These are phyloP conservation scores for Malaclemys terrapin DNA, from an alignment of 2,113 vertebrate species.

Conservation along the genomic window DNA sequence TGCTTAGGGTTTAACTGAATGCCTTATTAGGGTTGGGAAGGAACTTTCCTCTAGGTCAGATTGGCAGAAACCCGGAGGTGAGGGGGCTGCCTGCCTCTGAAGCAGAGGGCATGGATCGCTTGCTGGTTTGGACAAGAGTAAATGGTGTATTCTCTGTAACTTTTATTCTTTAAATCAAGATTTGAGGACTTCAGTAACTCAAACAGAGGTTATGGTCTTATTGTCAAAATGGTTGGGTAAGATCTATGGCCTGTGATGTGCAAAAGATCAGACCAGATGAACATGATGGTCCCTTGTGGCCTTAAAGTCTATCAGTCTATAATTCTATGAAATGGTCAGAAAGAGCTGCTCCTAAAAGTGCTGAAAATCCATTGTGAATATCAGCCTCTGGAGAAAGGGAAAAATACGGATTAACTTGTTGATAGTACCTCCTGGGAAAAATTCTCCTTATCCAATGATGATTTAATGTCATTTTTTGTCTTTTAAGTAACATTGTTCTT, in stretches of 20 bases:
- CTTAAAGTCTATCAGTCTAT: neutral
- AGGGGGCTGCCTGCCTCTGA: neutral
- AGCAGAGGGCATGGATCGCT: neutral
- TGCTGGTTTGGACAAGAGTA: neutral
- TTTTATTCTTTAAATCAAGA: neutral
- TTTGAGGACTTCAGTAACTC: neutral
- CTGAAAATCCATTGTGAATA: neutral
- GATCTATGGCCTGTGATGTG: neutral
- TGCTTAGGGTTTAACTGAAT: too few relatives aligned
- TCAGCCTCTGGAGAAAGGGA: neutral
- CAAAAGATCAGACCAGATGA: neutral
- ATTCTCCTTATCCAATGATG: too few relatives aligned
- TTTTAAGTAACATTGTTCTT: neutral
- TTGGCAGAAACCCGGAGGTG: neutral
- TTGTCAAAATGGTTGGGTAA: neutral
- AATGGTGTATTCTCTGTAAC: neutral
- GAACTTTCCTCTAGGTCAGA: neutral
- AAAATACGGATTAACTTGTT: neutral
- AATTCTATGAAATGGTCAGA: neutral
- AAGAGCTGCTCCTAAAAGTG: neutral
- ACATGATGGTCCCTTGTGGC: neutral
- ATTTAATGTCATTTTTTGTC: neutral
- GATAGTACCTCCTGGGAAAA: neutral
- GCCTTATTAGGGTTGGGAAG: too few relatives aligned
- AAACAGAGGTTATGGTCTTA: neutral